Conservation (phyloP, 2,888 invertebrate genomes). For the Stomorhina lunata region DNA sequence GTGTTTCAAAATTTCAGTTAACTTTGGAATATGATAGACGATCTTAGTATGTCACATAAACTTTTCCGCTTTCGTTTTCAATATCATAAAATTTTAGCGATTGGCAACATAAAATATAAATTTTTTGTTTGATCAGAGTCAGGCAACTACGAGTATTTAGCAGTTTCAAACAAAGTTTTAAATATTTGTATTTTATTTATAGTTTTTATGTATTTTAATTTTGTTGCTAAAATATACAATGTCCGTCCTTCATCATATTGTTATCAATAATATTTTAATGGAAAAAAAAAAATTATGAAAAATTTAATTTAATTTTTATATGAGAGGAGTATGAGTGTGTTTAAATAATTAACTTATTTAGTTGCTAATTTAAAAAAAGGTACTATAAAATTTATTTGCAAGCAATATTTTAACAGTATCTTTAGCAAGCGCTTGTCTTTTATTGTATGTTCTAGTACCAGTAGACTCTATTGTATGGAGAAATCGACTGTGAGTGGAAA, state of each 20-base stretch:
- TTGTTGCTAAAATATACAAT: neutral
- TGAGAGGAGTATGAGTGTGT: neutral
- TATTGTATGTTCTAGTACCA: neutral
- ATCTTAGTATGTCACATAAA: too few relatives aligned
- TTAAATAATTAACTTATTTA: conserved; percentile 26
- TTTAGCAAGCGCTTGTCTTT: conserved; percentile 21
- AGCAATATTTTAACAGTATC: neutral
- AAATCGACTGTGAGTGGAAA: neutral
- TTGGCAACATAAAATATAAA: neutral
- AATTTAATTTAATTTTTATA: neutral
- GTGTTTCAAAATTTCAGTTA: too few relatives aligned
- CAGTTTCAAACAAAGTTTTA: neutral
- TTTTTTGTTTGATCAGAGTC: neutral
- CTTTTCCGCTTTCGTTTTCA: neutral
- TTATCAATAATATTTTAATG: conserved; percentile 15
- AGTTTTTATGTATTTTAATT: neutral
- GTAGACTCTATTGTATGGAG: neutral
- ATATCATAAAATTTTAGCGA: neutral
- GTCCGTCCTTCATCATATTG: neutral
- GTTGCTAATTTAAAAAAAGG: conserved; percentile 44
- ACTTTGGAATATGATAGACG: too few relatives aligned
- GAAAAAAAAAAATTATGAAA: neutral
- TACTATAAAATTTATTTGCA: neutral
- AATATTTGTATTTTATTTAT: neutral
- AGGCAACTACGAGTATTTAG: too few relatives aligned